Evolutionary conservation across 2,113 vertebrate species (phyloP).

Genomic region (Psittacara wagleri): DNA sequence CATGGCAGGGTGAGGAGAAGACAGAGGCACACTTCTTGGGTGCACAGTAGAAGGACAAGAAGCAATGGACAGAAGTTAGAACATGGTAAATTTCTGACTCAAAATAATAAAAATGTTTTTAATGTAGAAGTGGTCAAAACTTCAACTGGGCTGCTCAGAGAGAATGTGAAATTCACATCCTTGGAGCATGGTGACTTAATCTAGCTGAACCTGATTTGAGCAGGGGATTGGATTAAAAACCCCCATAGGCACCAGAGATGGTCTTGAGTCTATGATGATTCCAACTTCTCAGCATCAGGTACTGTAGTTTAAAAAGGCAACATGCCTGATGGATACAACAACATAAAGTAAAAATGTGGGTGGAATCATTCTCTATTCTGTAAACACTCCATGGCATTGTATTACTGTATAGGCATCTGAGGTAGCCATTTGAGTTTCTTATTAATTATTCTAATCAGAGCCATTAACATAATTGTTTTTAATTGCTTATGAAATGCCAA

Average conservation of each 20-base stretch:
- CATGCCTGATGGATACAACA: background rate
- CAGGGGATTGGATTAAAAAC: background rate
- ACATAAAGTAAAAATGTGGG: background rate
- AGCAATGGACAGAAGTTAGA: background rate
- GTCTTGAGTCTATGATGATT: background rate
- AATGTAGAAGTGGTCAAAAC: background rate
- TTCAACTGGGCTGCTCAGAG: background rate
- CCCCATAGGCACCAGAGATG: background rate
- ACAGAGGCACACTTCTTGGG: background rate
- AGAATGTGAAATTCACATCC: background rate
- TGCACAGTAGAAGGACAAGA: background rate
- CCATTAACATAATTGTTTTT: background rate
- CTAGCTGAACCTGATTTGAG: background rate
- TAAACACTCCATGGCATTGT: background rate
- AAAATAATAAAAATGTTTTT: background rate
- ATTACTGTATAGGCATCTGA: background rate
- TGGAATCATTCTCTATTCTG: background rate
- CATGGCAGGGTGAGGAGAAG: background rate
- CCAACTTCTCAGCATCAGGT: background rate
- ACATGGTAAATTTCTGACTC: background rate
- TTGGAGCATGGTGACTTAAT: background rate
- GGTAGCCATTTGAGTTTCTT: background rate
- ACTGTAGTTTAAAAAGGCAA: background rate
- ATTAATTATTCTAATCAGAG: conserved; percentile 6
- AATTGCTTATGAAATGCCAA: background rate